Evolutionary conservation across 2,797 vertebrate species (phyloP), one percentile per base, ranked within the genome.

Genomic region (Cirrhinus mrigala): DNA sequence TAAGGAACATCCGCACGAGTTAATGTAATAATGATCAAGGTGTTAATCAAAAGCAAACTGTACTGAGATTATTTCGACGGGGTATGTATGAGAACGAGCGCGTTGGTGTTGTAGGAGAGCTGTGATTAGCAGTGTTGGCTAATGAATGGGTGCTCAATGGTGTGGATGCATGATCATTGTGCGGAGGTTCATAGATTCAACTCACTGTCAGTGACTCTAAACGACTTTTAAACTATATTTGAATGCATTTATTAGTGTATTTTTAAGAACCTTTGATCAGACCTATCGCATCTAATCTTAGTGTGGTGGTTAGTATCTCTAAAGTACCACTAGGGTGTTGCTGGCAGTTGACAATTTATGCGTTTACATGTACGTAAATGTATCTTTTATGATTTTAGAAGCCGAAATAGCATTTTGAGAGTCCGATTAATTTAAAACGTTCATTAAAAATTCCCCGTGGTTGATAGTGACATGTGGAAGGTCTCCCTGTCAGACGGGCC

Each of bases 21-120:
- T 88, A 33, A 85, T 70, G 52, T 88, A 91, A 90, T 93, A 93
- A 96, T 95, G 95, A 93, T 87, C 90, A 91, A 85, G 83, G 74
- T 81, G 90, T 86, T 86, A 81, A 73, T 88, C 44, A 86, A 70
- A 79, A 90, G 87, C 89, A 91, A 92, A 8, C 87, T 89, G 85
- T 89, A 93, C 88, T 94, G 93, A 92, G 92, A 86, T 88, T 88
- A 90, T 90, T 87, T 89, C 92, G 62, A 81, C 82, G 84, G 90
- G 94, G 94, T 96, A 92, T 8, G 95, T 94, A 89, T 66, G 44
- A 33, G 64, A 15, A 77, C 24, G 58, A 64, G 44, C 70, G 56
- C 58, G 37, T 40, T 27, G 60, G 66, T 84, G 48, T 54, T 64
- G 64, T 54, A 48, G 7, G 14, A 48, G 27, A 75, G 58, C 29